phyloP scores from a whole-genome alignment of 2,113 vertebrate species.

The Anas platyrhynchos region DNA sequence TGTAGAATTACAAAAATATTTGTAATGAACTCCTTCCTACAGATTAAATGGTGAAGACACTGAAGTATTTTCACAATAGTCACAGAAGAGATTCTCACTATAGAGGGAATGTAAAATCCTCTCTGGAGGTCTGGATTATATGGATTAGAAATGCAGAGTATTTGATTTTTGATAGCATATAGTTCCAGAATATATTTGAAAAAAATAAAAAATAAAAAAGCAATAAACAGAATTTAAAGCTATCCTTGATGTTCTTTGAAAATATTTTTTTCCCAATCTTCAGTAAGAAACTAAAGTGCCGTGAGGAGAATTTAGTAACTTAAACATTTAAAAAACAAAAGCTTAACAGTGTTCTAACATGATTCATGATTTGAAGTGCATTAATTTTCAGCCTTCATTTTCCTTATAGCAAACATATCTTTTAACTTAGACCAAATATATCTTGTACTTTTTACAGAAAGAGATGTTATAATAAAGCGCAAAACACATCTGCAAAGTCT shows the following conservation, averaged over 20 bases:
- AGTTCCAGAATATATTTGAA: not conserved
- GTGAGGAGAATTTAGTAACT: fast-evolving
- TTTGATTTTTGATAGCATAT: not conserved
- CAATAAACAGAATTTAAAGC: not conserved
- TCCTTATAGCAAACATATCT: not conserved
- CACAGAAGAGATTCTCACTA: not conserved
- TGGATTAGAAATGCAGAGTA: not conserved
- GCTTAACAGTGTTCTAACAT: not conserved
- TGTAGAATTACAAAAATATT: not conserved
- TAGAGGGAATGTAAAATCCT: not conserved
- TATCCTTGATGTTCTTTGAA: not conserved
- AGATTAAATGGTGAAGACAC: not conserved
- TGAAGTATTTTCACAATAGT: not conserved
- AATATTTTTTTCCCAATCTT: not conserved
- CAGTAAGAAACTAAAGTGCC: not conserved
- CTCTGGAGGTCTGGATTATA: not conserved
- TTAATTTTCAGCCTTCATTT: not conserved
- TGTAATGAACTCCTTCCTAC: not conserved
- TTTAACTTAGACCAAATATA: not conserved
- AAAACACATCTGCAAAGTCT: not conserved
- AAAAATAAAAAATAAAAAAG: not conserved
- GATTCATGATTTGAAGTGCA: not conserved
- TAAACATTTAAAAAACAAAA: not conserved
- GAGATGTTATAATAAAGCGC: not conserved
- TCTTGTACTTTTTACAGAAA: not conserved